A percentile compares a stretch with the other conserved stretches of the same genome.
Evolutionary conservation across 2,797 vertebrate genomes (phyloP).

Genomic region (Lithobates sylvaticus): DNA sequence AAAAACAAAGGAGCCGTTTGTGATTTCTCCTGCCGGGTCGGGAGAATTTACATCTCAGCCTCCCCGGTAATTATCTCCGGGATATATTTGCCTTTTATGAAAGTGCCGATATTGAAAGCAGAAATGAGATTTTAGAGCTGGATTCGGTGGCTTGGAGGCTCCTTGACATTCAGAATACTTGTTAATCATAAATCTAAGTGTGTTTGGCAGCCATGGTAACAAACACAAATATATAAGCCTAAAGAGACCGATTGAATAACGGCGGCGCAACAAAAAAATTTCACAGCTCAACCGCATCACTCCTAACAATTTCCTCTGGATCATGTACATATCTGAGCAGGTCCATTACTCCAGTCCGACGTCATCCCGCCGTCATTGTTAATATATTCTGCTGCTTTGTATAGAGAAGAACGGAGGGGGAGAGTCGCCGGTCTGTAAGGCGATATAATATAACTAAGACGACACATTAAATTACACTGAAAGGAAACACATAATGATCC

Average conservation of each 20-base stretch:
- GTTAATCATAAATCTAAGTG: conserved; percentile 20
- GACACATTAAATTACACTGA: background rate
- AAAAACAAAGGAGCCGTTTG: background rate
- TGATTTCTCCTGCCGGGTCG: background rate
- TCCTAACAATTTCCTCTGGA: background rate
- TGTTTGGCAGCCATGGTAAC: conserved; percentile 26
- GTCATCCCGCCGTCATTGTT: background rate
- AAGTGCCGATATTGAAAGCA: background rate
- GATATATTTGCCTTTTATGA: conserved; percentile 16
- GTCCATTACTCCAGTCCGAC: background rate
- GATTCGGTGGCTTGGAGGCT: conserved; percentile 6
- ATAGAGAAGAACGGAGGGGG: background rate
- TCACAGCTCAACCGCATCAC: background rate
- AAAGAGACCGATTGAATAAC: background rate
- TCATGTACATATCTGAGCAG: background rate
- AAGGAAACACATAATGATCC: too few relatives aligned
- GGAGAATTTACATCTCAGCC: background rate
- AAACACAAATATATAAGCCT: conserved; percentile 27
- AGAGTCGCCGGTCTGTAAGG: background rate
- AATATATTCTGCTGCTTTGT: background rate
- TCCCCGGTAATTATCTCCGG: conserved; percentile 1
- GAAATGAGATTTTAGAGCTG: conserved; percentile 5
- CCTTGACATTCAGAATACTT: conserved; percentile 1
- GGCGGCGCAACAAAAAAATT: background rate
- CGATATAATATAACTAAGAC: background rate